These are phyloP conservation scores for Ooceraea biroi DNA, from an alignment of 1,140 invertebrate species.

Conservation along the genomic window DNA sequence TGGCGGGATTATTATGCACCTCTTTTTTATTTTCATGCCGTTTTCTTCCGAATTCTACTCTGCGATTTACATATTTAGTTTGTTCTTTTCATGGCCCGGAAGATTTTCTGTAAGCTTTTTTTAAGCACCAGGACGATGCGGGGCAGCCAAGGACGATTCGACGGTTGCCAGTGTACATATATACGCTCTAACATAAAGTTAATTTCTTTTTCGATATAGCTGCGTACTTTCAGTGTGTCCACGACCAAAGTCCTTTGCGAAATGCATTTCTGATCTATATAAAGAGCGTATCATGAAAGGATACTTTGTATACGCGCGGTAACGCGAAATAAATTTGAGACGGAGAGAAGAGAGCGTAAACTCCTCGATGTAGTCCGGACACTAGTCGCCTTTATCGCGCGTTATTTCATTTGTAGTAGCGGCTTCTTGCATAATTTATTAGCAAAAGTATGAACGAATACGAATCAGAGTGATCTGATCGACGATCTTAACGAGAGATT, in stretches of 20 bases:
- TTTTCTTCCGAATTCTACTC: conserved; percentile 44
- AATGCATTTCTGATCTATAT: conserved; percentile 54
- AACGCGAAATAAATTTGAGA: conserved; percentile 22
- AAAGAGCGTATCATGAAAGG: conserved; percentile 67
- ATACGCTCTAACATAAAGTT: conserved; percentile 75
- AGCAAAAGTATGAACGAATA: conserved; percentile 18
- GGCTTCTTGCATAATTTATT: conserved; percentile 29
- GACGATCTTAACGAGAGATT: conserved; percentile 68
- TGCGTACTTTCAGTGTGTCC: conserved; percentile 74
- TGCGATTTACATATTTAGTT: conserved; percentile 76
- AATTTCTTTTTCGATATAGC: conserved; percentile 73
- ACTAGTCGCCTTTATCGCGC: conserved; percentile 59
- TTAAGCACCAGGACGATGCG: conserved; percentile 81
- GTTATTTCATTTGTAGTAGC: conserved; percentile 62
- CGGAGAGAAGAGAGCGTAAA: conserved; percentile 79
- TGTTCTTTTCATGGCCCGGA: conserved; percentile 85
- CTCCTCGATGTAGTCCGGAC: conserved; percentile 72
- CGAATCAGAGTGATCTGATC: conserved; percentile 76
- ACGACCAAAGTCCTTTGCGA: conserved; percentile 65
- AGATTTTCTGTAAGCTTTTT: conserved; percentile 77
- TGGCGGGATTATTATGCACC: conserved; percentile 53
- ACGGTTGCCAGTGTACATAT: conserved; percentile 75
- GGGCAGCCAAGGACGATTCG: conserved; percentile 80
- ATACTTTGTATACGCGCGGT: conserved; percentile 21
- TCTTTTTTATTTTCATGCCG: conserved; percentile 68